phyloP scores from a whole-genome alignment of 1,140 invertebrate species.

The Temnothorax nylanderi region DNA sequence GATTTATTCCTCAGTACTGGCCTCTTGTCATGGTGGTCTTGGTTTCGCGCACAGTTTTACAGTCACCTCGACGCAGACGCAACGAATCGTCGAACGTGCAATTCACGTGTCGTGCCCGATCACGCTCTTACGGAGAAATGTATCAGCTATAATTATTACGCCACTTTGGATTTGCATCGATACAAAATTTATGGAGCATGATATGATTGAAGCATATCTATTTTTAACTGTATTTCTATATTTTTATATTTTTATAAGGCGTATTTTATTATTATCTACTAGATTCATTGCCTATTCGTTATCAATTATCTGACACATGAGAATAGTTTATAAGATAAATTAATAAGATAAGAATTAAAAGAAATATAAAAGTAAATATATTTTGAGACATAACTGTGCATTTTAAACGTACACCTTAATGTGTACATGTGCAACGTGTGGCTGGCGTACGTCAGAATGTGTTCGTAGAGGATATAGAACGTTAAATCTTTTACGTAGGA shows the following conservation, averaged over 20 bases:
- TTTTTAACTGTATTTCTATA: background rate
- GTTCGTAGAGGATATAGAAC: conserved; percentile 33
- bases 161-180: background rate
- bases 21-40: conserved; percentile 38
- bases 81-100: conserved; percentile 14
- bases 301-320: background rate
- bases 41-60: conserved; percentile 23
- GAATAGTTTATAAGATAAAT: background rate
- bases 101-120: background rate
- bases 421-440: background rate
- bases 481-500: conserved; percentile 65
- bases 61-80: background rate
- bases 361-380: background rate
- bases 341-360: background rate
- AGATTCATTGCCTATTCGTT: background rate
- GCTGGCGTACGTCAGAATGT: background rate
- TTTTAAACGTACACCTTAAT: background rate
- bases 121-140: background rate
- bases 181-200: background rate
- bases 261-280: background rate
- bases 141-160: conserved; percentile 32
- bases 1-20: conserved; percentile 77
- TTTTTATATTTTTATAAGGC: background rate
- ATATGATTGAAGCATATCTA: background rate
- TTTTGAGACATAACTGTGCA: background rate